phyloP scores from a whole-genome alignment of 2,113 vertebrate genomes.

The Phoenicopterus ruber region DNA sequence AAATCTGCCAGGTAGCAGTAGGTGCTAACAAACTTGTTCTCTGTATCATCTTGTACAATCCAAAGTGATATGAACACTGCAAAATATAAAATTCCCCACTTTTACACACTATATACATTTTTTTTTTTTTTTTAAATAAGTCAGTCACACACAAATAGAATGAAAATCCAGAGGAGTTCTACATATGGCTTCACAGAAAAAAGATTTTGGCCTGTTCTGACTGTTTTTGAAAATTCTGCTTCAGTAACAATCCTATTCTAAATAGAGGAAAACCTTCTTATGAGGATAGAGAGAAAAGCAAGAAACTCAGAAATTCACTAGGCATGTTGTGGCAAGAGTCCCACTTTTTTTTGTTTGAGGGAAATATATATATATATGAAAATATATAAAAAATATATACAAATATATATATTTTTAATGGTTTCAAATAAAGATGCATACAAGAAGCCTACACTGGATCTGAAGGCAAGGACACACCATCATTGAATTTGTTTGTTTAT shows the following conservation, averaged over 20 bases:
- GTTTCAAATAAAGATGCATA: not conserved
- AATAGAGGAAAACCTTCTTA: not conserved
- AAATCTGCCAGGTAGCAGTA: not conserved
- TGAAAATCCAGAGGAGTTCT: not conserved
- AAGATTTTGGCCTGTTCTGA: not conserved
- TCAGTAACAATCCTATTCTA: not conserved
- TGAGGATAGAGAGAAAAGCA: not conserved
- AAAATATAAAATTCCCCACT: not conserved
- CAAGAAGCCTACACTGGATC: not conserved
- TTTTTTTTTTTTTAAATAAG: too few relatives aligned
- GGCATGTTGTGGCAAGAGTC: not conserved
- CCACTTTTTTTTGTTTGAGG: not conserved
- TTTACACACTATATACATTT: not conserved
- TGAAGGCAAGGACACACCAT: not conserved
- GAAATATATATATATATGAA: not conserved
- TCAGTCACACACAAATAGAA: fast-evolving
- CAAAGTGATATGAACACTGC: not conserved
- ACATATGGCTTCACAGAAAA: not conserved
- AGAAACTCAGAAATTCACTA: not conserved
- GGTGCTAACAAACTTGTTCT: not conserved
- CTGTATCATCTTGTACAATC: not conserved
- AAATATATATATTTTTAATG: not conserved
- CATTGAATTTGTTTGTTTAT: not conserved
- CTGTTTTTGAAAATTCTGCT: not conserved
- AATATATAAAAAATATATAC: not conserved